phyloP scores from a whole-genome alignment of 2,113 vertebrate species.

The Indicator indicator region DNA sequence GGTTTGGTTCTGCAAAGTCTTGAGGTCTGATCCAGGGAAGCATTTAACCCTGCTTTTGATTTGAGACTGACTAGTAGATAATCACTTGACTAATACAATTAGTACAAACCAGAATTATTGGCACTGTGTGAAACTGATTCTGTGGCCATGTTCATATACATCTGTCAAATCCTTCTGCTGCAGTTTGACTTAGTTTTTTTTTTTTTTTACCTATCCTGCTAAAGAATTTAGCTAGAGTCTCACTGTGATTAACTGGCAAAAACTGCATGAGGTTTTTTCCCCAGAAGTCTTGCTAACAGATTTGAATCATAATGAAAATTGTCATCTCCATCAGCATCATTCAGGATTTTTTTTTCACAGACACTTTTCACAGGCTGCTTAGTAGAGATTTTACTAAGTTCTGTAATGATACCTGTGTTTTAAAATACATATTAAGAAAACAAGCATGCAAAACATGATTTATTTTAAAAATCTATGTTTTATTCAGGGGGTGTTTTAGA shows the following conservation, averaged over 20 bases:
- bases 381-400: neutral
- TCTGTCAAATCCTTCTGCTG: neutral
- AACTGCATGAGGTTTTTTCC: neutral
- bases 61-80: neutral
- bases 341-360: neutral
- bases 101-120: neutral
- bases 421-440: neutral
- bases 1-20: neutral
- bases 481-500: neutral
- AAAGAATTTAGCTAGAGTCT: neutral
- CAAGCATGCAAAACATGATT: neutral
- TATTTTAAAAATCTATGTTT: neutral
- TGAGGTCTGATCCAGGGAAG: neutral
- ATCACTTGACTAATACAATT: neutral
- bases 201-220: neutral
- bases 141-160: neutral
- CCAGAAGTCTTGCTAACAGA: neutral
- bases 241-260: neutral
- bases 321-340: neutral
- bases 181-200: neutral
- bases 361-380: neutral
- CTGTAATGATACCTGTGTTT: neutral
- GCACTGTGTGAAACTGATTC: neutral
- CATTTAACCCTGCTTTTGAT: neutral
- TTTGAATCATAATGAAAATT: slow-evolving; percentile 16